A percentile compares a stretch with the other conserved stretches of the same genome.
Conservation (phyloP, 2,797 vertebrate genomes). For the Columba guinea region DNA sequence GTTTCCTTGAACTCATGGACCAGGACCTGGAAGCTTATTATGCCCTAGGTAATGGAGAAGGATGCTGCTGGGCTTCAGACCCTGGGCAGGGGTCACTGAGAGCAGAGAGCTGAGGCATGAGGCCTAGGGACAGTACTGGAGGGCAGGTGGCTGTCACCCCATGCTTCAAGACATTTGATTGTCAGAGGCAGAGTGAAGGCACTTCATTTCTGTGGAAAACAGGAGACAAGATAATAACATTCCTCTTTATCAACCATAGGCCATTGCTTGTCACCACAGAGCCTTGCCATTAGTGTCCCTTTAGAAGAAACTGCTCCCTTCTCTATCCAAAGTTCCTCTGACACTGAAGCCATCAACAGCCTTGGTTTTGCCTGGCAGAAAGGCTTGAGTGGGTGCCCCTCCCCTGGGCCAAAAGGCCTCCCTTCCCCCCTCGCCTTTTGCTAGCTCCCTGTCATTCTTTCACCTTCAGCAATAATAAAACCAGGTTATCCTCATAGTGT, state of each 20-base stretch:
- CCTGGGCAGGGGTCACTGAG: not conserved
- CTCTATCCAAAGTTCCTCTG: not conserved
- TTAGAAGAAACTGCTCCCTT: not conserved
- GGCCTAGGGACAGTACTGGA: not conserved
- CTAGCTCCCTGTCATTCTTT: not conserved
- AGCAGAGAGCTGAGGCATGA: not conserved
- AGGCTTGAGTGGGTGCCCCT: not conserved
- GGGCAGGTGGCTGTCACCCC: not conserved
- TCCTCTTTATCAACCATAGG: not conserved
- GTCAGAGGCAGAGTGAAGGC: not conserved
- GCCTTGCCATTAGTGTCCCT: not conserved
- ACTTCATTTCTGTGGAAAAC: not conserved
- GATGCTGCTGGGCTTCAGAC: not conserved
- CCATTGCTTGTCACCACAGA: not conserved
- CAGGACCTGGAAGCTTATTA: conserved; percentile 88
- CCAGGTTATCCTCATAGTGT: not conserved
- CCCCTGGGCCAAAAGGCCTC: not conserved
- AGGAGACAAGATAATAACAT: not conserved
- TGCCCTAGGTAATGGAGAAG: conserved; percentile 77
- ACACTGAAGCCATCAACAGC: not conserved
- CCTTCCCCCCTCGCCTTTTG: not conserved
- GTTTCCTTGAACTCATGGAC: conserved; percentile 85
- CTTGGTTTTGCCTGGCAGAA: not conserved
- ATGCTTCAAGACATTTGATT: not conserved
- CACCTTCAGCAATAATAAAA: not conserved